These are phyloP conservation scores for Sebastes kiyomatsui DNA, from an alignment of 2,797 vertebrate genomes.

Conservation along the genomic window DNA sequence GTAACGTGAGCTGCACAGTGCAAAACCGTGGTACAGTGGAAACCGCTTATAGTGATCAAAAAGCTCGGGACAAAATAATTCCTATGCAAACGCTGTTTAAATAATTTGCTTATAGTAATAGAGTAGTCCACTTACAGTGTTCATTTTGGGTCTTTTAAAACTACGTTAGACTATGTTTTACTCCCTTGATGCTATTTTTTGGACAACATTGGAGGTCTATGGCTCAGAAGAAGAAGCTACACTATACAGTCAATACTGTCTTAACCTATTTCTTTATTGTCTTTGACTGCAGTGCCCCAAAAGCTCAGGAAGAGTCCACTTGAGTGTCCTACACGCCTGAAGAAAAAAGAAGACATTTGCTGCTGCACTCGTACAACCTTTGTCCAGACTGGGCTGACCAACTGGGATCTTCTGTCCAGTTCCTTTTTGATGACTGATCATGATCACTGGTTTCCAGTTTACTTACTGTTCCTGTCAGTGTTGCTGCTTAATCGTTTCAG, in stretches of 20 bases:
- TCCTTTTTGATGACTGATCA: conserved; percentile 9
- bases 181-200: too few relatives aligned
- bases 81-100: too few relatives aligned
- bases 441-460: conserved; percentile 29
- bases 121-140: too few relatives aligned
- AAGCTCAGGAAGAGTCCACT: conserved; percentile 67
- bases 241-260: not conserved
- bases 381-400: conserved; percentile 4
- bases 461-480: not conserved
- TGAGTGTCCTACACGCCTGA: conserved; percentile 39
- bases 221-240: not conserved
- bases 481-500: conserved; percentile 50
- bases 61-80: too few relatives aligned
- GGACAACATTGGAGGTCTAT: too few relatives aligned
- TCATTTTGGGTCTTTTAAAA: too few relatives aligned
- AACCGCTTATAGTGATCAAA: too few relatives aligned
- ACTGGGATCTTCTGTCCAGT: not conserved
- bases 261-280: not conserved
- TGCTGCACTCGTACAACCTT: conserved; percentile 46
- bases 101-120: too few relatives aligned
- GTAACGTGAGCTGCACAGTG: too few relatives aligned
- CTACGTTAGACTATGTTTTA: too few relatives aligned
- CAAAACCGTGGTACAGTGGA: too few relatives aligned
- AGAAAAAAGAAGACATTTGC: conserved; percentile 29
- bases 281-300: conserved; percentile 52